phyloP scores from a whole-genome alignment of 2,888 invertebrate species.

The Myopa tessellatipennis region DNA sequence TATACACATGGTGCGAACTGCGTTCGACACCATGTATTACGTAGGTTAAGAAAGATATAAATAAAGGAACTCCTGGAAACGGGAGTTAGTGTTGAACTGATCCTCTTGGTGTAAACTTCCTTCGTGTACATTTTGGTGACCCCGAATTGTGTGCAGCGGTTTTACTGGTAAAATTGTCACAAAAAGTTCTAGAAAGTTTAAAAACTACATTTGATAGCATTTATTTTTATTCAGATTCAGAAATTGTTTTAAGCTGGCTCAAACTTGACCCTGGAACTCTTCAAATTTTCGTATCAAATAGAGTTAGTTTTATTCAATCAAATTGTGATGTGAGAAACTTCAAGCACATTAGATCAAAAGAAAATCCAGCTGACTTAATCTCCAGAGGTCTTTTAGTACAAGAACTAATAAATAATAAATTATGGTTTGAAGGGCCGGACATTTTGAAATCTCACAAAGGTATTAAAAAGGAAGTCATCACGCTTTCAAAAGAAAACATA shows the following conservation, averaged over 20 bases:
- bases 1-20: too few relatives aligned
- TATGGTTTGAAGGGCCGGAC: background rate
- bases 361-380: constrained; percentile 23
- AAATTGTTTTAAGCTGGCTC: constrained; percentile 37
- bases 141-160: background rate
- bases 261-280: background rate
- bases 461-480: background rate
- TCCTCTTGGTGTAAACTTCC: too few relatives aligned
- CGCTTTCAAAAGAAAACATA: too few relatives aligned
- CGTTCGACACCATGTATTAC: too few relatives aligned
- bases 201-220: constrained; percentile 20
- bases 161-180: constrained; percentile 26
- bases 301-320: constrained; percentile 32
- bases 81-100: too few relatives aligned
- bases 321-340: background rate
- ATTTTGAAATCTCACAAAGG: background rate
- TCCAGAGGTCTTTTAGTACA: background rate
- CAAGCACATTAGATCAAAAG: background rate
- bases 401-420: background rate
- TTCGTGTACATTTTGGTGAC: too few relatives aligned
- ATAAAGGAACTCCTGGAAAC: too few relatives aligned
- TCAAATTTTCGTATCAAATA: constrained; percentile 36
- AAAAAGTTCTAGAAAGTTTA: constrained; percentile 1
- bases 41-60: too few relatives aligned
- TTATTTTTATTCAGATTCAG: background rate